Percentiles rank a stretch among this genome's conserved stretches.
Evolutionary conservation across 1,140 invertebrate species (phyloP).

Genomic region (Drosophila lini): DNA sequence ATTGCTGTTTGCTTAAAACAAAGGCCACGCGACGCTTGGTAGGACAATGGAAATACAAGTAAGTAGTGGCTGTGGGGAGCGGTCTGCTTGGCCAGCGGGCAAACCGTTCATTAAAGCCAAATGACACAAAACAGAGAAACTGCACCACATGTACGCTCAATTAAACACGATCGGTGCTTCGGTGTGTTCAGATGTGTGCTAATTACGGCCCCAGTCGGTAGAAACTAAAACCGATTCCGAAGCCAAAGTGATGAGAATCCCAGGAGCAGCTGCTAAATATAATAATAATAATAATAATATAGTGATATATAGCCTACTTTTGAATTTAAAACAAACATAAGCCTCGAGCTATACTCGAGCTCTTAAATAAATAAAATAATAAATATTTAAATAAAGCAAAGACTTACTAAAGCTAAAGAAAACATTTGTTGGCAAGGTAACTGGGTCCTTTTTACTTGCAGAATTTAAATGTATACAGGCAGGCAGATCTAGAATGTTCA

Average conservation of each 20-base stretch:
- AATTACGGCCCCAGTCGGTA: conserved; percentile 46
- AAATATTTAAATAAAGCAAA: neutral
- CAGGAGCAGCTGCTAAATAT: neutral
- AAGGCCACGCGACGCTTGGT: conserved; percentile 63
- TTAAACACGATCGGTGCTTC: conserved; percentile 77
- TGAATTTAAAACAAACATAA: too few relatives aligned
- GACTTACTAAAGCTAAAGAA: neutral
- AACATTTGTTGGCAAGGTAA: too few relatives aligned
- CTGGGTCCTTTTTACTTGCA: too few relatives aligned
- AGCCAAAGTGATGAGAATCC: neutral
- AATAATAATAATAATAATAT: too few relatives aligned
- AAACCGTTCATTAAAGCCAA: conserved; percentile 77
- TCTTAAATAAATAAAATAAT: too few relatives aligned
- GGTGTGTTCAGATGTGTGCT: conserved; percentile 54
- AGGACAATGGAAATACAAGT: conserved; percentile 52
- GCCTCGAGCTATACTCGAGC: too few relatives aligned
- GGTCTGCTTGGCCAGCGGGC: conserved; percentile 41
- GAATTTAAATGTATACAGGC: too few relatives aligned
- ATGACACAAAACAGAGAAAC: conserved; percentile 66
- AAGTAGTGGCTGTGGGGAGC: conserved; percentile 6
- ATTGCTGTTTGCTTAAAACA: conserved; percentile 73
- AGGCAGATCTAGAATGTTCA: too few relatives aligned
- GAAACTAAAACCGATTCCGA: conserved; percentile 10
- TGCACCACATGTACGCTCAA: conserved; percentile 63
- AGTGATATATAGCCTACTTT: too few relatives aligned